A percentile compares a stretch with the other conserved stretches of the same genome.
phyloP scores from a whole-genome alignment of 2,888 invertebrate genomes.

The Punctoribates punctum region DNA sequence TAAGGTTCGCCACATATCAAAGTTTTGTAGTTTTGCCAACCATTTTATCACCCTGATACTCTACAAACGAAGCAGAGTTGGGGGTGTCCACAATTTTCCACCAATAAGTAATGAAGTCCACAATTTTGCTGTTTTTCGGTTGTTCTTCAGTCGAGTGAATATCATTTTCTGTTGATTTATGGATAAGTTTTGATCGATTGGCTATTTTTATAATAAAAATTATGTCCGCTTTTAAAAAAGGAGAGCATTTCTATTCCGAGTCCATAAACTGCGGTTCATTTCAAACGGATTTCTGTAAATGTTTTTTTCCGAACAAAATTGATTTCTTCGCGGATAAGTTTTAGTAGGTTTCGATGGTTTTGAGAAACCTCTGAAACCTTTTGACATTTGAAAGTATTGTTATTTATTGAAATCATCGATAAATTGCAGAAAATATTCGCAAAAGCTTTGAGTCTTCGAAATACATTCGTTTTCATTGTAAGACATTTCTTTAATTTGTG shows the following conservation, averaged over 20 bases:
- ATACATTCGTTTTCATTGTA: too few species aligned
- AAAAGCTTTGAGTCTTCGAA: too few species aligned
- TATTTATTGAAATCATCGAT: background rate
- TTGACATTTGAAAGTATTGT: slow-evolving; percentile 5
- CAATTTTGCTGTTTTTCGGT: too few species aligned
- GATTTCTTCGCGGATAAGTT: slow-evolving; percentile 26
- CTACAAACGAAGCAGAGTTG: too few species aligned
- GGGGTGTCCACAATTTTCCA: too few species aligned
- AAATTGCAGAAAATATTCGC: too few species aligned
- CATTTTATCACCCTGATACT: too few species aligned
- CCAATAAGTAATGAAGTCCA: too few species aligned
- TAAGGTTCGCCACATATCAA: too few species aligned
- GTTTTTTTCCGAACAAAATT: slow-evolving; percentile 3
- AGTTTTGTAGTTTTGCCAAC: too few species aligned
- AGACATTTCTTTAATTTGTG: too few species aligned
- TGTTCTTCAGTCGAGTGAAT: background rate
- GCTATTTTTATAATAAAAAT: background rate
- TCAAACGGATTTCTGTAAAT: background rate
- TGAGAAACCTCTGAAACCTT: background rate
- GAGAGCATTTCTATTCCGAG: background rate
- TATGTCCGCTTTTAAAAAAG: background rate
- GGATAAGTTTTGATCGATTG: background rate
- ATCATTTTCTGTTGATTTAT: background rate
- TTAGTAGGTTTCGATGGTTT: background rate
- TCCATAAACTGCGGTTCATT: background rate